phyloP scores from a whole-genome alignment of 2,797 vertebrate genomes.

The Oophaga sylvatica region DNA sequence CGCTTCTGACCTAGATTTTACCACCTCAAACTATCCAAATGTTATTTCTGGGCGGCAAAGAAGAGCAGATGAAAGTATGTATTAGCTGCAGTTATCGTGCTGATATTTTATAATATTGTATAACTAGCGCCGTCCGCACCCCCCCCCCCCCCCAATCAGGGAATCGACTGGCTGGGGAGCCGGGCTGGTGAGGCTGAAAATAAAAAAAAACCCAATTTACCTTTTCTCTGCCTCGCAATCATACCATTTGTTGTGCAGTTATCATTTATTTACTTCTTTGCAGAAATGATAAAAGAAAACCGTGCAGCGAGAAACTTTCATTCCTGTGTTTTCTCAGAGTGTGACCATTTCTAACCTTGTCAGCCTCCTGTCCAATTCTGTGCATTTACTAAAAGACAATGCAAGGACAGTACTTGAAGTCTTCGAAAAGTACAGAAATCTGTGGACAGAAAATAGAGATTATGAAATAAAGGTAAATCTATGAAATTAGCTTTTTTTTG shows the following conservation, averaged over 20 bases:
- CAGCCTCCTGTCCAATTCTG: neutral
- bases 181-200: no score
- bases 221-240: no score
- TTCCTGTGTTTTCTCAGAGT: neutral
- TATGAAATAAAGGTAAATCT: conserved; percentile 10
- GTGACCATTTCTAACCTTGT: neutral
- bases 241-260: no score
- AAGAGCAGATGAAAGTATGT: conserved; percentile 76
- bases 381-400: neutral
- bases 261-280: no score
- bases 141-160: no score
- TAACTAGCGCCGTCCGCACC: no score
- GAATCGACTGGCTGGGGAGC: no score
- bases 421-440: neutral
- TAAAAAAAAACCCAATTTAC: no score
- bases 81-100: neutral
- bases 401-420: neutral
- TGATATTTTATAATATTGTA: neutral
- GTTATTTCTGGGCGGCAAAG: conserved; percentile 71
- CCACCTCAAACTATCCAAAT: conserved; percentile 18
- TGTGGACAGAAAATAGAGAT: conserved; percentile 5
- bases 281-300: neutral
- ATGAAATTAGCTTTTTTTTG: neutral
- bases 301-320: neutral
- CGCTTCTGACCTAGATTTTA: conserved; percentile 5